Evolutionary conservation across 2,888 invertebrate species (phyloP), one percentile per base, ranked within the genome.

Genomic region (Sclerodermus sp.): DNA sequence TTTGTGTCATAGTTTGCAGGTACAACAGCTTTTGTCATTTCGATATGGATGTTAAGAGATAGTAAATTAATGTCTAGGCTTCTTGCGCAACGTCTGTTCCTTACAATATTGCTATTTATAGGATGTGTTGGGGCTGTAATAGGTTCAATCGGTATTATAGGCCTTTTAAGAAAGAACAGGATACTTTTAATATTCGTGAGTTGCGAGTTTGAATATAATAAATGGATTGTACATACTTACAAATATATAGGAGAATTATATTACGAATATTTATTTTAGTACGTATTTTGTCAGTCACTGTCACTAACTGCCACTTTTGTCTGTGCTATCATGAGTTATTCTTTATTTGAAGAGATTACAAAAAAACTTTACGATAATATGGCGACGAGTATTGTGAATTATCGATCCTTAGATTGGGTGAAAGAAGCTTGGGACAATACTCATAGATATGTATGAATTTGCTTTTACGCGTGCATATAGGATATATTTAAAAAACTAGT

Each of bases 361-460:
- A 61, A 42, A 45, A 67, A 52, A 42, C 49, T 71, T 43, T 64
- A 62, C 1, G 48, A 52, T n/a, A 68, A 71, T 4, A 71, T 71
- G 71, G 31, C 37, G 5, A 49, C 42, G 15, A 52, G 70, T 2
- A 66, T 71, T 14, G 45, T 56, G 9, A 65, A 58, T 45, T 71
- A 71, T 44, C 55, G 57, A 9, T 59, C 58, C 2, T 46, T 57
- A 14, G 55, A 60, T 39, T 65, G 62, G 60, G 66, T 58, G 3
- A 62, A 56, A 31, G 64, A 67, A 45, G 61, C 69, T 31, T 71
- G 71, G 71, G 71, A 71, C 34, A 71, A 68, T 42, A 71, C 71
- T 34, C 71, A 71, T 4, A 61, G 51, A 66, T 69, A 68, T 40
- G 71, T 71, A 56, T 60, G 49, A 39, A 36, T 17, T 14, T 6